These are phyloP conservation scores for Litoditis marina DNA, from an alignment of 2,888 invertebrate species.

Conservation along the genomic window DNA sequence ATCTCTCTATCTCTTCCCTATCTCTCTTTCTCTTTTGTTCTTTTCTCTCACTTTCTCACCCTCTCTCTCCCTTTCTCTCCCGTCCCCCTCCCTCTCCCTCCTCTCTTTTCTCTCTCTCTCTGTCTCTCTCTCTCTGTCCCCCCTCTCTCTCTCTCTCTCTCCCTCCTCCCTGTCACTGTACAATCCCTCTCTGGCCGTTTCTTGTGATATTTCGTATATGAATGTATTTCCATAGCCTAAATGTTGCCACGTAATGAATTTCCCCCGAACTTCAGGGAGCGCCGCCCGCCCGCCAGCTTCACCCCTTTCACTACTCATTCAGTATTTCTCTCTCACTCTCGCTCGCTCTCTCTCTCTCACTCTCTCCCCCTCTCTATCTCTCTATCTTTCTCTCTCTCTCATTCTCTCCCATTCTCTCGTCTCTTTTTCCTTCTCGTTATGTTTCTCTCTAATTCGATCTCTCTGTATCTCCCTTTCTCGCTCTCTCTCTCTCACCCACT, in stretches of 20 bases:
- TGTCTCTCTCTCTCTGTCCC: not conserved
- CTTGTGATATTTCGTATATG: conserved; percentile 13
- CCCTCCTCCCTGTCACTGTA: not conserved
- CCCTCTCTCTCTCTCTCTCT: not conserved
- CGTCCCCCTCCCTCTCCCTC: not conserved
- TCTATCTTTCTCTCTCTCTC: too few species aligned
- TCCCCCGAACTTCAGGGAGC: conserved; percentile 9
- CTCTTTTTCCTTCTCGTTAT: too few species aligned
- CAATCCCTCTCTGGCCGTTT: not conserved
- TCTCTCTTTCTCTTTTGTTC: not conserved
- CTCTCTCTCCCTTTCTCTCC: not conserved
- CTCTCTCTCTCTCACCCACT: too few species aligned
- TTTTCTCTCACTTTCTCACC: conserved; percentile 1
- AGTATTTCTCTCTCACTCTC: too few species aligned
- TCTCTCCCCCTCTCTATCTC: too few species aligned
- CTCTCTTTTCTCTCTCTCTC: not conserved
- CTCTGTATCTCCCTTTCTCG: too few species aligned
- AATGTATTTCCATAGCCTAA: conserved; percentile 11
- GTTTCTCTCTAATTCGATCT: too few species aligned
- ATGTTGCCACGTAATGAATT: conserved; percentile 15
- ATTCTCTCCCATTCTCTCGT: too few species aligned
- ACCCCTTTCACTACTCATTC: too few species aligned
- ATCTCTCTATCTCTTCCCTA: not conserved
- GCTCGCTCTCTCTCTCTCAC: too few species aligned
- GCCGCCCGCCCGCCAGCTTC: too few species aligned